A percentile compares a stretch with the other conserved stretches of the same genome.
These are phyloP conservation scores for Protobothrops flavoviridis DNA, from an alignment of 2,113 vertebrate species.

Conservation along the genomic window DNA sequence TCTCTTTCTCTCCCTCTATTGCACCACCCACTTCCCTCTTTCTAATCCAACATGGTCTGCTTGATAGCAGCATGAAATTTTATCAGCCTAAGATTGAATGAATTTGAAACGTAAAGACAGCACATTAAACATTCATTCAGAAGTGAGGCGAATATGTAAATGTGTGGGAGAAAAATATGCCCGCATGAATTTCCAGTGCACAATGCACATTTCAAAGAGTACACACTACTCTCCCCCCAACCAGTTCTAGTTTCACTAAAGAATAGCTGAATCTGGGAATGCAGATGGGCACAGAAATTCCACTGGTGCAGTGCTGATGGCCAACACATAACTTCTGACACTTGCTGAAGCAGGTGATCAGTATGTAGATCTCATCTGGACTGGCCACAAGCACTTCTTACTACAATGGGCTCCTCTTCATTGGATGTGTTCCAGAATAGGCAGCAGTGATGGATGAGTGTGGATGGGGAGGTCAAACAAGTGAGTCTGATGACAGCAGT, in stretches of 20 bases:
- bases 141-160: not conserved
- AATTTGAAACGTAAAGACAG: conserved; percentile 35
- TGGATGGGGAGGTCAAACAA: not conserved
- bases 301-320: not conserved
- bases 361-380: not conserved
- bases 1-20: not conserved
- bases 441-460: not conserved
- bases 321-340: not conserved
- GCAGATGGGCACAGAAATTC: not conserved
- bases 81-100: conserved; percentile 48
- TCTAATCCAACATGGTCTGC: conserved; percentile 44
- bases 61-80: conserved; percentile 52
- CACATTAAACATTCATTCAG: conserved; percentile 5
- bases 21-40: not conserved
- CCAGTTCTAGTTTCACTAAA: not conserved
- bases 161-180: not conserved
- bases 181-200: not conserved
- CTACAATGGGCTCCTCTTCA: not conserved
- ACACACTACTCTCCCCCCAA: not conserved
- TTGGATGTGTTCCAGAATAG: not conserved
- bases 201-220: not conserved
- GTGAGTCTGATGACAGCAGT: not conserved
- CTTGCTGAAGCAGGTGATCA: not conserved
- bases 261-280: not conserved
- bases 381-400: not conserved